Conservation (phyloP, 1,140 invertebrate species). For the Pinna nobilis region DNA sequence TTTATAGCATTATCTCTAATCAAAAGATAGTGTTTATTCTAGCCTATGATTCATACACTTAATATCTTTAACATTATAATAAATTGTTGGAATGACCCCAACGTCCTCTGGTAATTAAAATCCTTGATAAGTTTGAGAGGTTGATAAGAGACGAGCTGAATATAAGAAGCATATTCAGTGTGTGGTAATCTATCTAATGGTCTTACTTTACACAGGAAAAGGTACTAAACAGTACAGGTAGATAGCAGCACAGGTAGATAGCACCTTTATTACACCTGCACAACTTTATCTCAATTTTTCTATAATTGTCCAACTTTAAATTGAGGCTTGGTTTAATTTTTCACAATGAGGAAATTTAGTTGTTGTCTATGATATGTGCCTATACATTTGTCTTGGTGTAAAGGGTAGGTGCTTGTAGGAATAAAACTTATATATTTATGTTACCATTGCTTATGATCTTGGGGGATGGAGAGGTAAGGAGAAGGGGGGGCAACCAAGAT, state of each 20-base stretch:
- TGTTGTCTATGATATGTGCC: too few species aligned
- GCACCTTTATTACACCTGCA: constrained; percentile 21
- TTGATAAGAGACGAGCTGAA: constrained; percentile 23
- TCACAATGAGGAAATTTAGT: too few species aligned
- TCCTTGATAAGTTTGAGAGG: constrained; percentile 27
- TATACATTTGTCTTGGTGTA: too few species aligned
- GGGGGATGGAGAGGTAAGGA: too few species aligned
- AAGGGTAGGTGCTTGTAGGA: too few species aligned
- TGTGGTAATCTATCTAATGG: constrained; percentile 20
- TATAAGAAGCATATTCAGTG: too few species aligned
- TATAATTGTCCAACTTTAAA: constrained; percentile 18
- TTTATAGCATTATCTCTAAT: constrained; percentile 24
- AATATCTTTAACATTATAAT: constrained; percentile 26
- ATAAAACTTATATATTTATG: too few species aligned
- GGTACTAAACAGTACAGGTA: constrained; percentile 8
- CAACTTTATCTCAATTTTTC: constrained; percentile 16
- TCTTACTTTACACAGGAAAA: constrained; percentile 18
- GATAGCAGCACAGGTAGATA: constrained; percentile 22
- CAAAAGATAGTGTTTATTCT: constrained; percentile 24
- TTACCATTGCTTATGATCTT: too few species aligned
- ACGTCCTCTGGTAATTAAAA: constrained; percentile 25
- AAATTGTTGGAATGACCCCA: constrained; percentile 24
- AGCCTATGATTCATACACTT: constrained; percentile 26
- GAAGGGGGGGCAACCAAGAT: too few species aligned
- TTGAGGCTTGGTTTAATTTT: too few species aligned